Conservation (phyloP, 2,113 vertebrate genomes). For the Physeter macrocephalus region DNA sequence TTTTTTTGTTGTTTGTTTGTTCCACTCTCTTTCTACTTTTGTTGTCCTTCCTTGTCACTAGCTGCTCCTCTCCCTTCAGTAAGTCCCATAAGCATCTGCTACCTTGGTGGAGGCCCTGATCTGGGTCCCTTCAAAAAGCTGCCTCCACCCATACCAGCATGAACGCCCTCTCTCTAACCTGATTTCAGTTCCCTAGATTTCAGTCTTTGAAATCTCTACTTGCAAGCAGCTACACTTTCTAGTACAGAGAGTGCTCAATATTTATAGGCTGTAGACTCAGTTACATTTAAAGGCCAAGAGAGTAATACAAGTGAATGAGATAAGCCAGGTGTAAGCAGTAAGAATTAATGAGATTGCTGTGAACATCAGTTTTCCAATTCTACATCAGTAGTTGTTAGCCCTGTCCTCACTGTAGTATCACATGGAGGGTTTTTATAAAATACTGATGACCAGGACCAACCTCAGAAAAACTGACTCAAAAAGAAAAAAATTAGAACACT, state of each 20-base stretch:
- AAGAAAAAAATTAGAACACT: no score
- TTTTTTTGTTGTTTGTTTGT: background rate
- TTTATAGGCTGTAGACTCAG: background rate
- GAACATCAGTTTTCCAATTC: background rate
- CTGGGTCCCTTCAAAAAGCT: background rate
- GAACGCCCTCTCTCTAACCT: background rate
- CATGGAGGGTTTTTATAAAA: background rate
- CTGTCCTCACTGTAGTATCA: background rate
- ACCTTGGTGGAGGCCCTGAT: background rate
- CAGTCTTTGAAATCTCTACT: background rate
- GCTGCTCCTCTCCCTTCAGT: background rate
- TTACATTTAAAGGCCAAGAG: background rate
- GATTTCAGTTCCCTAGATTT: background rate
- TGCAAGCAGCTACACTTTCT: background rate
- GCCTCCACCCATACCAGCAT: background rate
- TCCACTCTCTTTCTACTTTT: background rate
- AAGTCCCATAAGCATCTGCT: background rate
- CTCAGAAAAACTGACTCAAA: background rate
- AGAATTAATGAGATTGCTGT: background rate
- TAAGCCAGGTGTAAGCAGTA: background rate
- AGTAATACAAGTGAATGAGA: background rate
- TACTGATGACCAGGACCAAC: background rate
- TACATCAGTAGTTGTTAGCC: background rate
- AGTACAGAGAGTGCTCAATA: background rate
- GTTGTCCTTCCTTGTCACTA: background rate